These are phyloP conservation scores for Esox masquinongy DNA, from an alignment of 2,797 vertebrate genomes.

Conservation along the genomic window DNA sequence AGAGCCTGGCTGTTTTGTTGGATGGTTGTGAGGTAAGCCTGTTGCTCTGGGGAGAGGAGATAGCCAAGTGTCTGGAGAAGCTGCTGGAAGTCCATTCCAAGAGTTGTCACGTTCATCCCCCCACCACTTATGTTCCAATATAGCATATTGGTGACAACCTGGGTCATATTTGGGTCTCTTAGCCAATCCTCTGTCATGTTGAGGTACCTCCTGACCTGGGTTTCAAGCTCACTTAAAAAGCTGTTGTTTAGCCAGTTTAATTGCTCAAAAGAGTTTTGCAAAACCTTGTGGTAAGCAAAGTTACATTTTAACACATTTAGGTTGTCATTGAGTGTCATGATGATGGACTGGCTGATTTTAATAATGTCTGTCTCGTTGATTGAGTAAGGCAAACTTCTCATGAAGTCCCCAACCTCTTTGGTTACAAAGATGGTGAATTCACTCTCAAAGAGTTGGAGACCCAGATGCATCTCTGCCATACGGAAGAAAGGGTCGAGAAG, in stretches of 20 bases:
- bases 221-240: constrained; percentile 31
- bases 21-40: constrained; percentile 47
- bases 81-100: constrained; percentile 52
- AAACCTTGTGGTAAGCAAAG: constrained; percentile 12
- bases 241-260: constrained; percentile 38
- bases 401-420: constrained; percentile 49
- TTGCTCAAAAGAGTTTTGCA: not conserved
- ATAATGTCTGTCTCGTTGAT: constrained; percentile 56
- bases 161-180: constrained; percentile 54
- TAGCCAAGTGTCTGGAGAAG: constrained; percentile 49
- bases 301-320: constrained; percentile 42
- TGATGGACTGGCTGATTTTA: constrained; percentile 49
- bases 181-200: constrained; percentile 61
- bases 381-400: constrained; percentile 50
- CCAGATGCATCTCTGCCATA: constrained; percentile 63
- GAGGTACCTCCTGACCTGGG: constrained; percentile 61
- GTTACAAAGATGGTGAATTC: constrained; percentile 53
- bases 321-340: constrained; percentile 47
- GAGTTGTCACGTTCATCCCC: constrained; percentile 39
- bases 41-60: constrained; percentile 51
- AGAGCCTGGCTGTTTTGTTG: constrained; percentile 57
- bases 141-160: constrained; percentile 53
- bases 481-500: constrained; percentile 59
- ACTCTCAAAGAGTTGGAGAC: constrained; percentile 44
- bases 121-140: constrained; percentile 57